Percentiles rank a stretch among this genome's conserved stretches.
Evolutionary conservation across 2,888 invertebrate species (phyloP).

Genomic region (Drosophila mercatorum): DNA sequence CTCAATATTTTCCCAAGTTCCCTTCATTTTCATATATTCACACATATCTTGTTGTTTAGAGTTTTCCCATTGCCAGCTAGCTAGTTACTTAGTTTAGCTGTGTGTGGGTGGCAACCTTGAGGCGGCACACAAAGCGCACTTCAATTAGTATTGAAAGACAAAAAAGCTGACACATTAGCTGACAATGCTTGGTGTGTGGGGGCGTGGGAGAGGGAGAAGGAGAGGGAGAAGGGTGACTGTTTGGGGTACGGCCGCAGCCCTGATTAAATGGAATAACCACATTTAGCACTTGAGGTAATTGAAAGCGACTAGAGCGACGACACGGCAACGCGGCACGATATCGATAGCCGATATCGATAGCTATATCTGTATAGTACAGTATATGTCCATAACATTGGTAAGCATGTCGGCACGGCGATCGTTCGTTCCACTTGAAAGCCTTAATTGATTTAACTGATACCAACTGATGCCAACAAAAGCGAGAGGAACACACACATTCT

Average conservation of each 20-base stretch:
- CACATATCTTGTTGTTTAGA: no score
- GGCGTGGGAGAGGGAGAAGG: background rate
- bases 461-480: slow-evolving; percentile 46
- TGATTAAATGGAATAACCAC: slow-evolving; percentile 80
- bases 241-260: slow-evolving; percentile 51
- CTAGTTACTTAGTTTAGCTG: background rate
- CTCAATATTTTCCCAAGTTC: no score
- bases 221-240: slow-evolving; percentile 2
- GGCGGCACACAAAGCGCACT: slow-evolving; percentile 49
- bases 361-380: slow-evolving; percentile 2
- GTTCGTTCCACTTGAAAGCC: slow-evolving; percentile 73
- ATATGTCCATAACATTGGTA: slow-evolving; percentile 55
- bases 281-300: slow-evolving; percentile 76
- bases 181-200: slow-evolving; percentile 51
- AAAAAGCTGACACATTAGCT: slow-evolving; percentile 75
- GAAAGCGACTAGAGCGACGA: slow-evolving; percentile 62
- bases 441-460: slow-evolving; percentile 82
- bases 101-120: slow-evolving; percentile 58
- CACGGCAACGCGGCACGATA: slow-evolving; percentile 37
- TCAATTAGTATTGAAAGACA: slow-evolving; percentile 66
- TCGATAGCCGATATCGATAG: slow-evolving; percentile 31
- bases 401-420: slow-evolving; percentile 68
- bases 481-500: slow-evolving; percentile 45
- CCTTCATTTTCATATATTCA: no score
- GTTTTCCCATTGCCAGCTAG: background rate